Conservation (phyloP, 2,797 vertebrate species). For the Meda fulgida region DNA sequence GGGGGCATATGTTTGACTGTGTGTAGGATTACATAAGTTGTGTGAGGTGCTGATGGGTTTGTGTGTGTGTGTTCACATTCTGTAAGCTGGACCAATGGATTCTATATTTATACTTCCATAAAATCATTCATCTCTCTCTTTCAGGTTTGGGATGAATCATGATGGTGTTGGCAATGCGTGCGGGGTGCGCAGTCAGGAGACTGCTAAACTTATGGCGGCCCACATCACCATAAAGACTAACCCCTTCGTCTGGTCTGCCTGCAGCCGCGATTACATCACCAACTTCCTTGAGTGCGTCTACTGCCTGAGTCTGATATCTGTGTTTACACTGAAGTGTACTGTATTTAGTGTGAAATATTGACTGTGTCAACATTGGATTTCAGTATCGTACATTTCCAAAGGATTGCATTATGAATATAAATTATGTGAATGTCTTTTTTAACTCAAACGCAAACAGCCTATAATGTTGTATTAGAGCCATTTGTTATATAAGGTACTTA, state of each 20-base stretch:
- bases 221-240: conserved; percentile 99
- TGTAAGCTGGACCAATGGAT: conserved; percentile 13
- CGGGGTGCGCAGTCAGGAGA: conserved; percentile 93
- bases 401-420: not conserved
- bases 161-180: conserved; percentile 95
- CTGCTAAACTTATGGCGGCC: conserved; percentile 97
- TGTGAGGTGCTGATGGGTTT: conserved; percentile 37
- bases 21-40: conserved; percentile 47
- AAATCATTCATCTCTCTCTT: conserved; percentile 21
- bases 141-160: conserved; percentile 98
- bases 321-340: conserved; percentile 13
- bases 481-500: not conserved
- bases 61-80: conserved; percentile 10
- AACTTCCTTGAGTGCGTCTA: conserved; percentile 95
- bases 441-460: not conserved
- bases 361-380: not conserved
- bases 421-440: not conserved
- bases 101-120: conserved; percentile 21
- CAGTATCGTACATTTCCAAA: not conserved
- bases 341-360: conserved; percentile 1
- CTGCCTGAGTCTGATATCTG: conserved; percentile 18
- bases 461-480: not conserved
- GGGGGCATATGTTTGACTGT: conserved; percentile 48
- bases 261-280: conserved; percentile 98
- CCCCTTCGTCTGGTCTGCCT: conserved; percentile 96